phyloP scores from a whole-genome alignment of 1,140 invertebrate species.

The Tetragonula clypearis region DNA sequence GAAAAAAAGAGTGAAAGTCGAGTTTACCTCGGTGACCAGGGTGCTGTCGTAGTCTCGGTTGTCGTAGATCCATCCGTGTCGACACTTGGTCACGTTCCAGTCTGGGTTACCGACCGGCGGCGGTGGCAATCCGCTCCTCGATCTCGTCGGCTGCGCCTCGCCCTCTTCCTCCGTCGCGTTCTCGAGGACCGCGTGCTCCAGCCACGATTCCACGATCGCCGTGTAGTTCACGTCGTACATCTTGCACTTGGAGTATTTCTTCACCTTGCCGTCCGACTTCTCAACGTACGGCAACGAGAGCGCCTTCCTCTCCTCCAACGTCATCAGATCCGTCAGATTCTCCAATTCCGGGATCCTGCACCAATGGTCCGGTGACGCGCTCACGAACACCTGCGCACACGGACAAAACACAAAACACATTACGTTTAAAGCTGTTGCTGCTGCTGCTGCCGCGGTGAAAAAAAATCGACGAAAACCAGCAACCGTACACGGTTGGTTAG shows the following conservation, averaged over 20 bases:
- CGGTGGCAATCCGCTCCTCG: slow-evolving; percentile 62
- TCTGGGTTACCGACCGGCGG: slow-evolving; percentile 73
- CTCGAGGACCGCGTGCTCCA: slow-evolving; percentile 46
- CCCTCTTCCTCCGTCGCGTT: slow-evolving; percentile 46
- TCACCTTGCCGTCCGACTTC: slow-evolving; percentile 76
- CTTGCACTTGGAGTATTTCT: slow-evolving; percentile 79
- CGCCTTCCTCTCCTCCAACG: slow-evolving; percentile 82
- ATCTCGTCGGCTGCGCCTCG: slow-evolving; percentile 10
- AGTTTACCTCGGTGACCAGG: slow-evolving; percentile 83
- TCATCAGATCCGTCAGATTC: slow-evolving; percentile 79
- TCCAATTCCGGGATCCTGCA: slow-evolving; percentile 84
- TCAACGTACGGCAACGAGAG: slow-evolving; percentile 82
- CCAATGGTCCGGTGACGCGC: slow-evolving; percentile 87
- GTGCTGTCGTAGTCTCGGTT: slow-evolving; percentile 82
- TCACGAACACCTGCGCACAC: slow-evolving; percentile 85
- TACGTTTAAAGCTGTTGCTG: neutral
- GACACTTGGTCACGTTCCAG: slow-evolving; percentile 79
- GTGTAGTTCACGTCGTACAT: slow-evolving; percentile 83
- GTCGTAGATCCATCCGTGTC: slow-evolving; percentile 83
- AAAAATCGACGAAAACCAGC: no score
- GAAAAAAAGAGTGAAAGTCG: slow-evolving; percentile 68
- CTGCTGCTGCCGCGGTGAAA: neutral
- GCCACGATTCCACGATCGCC: slow-evolving; percentile 75
- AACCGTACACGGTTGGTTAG: no score
- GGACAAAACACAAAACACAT: neutral